A percentile compares a stretch with the other conserved stretches of the same genome.
Evolutionary conservation across 2,888 invertebrate genomes (phyloP).

Genomic region (Eilema sororculum): DNA sequence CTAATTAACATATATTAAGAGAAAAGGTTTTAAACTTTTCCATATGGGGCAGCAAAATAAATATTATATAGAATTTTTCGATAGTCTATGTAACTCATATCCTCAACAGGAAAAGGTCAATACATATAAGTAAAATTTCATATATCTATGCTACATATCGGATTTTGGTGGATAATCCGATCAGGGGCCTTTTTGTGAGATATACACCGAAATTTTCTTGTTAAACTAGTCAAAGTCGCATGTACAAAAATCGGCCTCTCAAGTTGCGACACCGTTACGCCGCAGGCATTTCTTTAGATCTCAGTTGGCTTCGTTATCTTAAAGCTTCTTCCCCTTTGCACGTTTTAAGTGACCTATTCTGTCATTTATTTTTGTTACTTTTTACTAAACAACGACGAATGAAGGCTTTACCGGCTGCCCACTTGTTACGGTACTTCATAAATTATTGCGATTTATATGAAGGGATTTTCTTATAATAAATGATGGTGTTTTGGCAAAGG

Average conservation of each 20-base stretch:
- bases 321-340: constrained; percentile 26
- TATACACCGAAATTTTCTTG: neutral
- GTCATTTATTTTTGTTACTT: constrained; percentile 33
- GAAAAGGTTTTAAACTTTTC: no score
- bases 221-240: constrained; percentile 13
- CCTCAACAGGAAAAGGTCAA: neutral
- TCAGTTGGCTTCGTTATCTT: constrained; percentile 33
- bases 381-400: constrained; percentile 28
- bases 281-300: constrained; percentile 35
- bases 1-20: no score
- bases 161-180: constrained; percentile 8
- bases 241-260: constrained; percentile 19
- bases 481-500: neutral
- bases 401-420: neutral
- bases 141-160: neutral
- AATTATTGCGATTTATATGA: constrained; percentile 21
- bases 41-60: no score
- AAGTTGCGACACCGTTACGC: constrained; percentile 25
- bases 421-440: constrained; percentile 5
- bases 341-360: constrained; percentile 24
- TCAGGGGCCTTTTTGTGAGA: neutral
- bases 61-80: no score
- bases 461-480: constrained; percentile 9
- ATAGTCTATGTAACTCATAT: neutral
- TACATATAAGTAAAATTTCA: neutral